Evolutionary conservation across 2,797 vertebrate genomes (phyloP), one percentile per base, ranked within the genome.

Genomic region (Anguilla megastoma): DNA sequence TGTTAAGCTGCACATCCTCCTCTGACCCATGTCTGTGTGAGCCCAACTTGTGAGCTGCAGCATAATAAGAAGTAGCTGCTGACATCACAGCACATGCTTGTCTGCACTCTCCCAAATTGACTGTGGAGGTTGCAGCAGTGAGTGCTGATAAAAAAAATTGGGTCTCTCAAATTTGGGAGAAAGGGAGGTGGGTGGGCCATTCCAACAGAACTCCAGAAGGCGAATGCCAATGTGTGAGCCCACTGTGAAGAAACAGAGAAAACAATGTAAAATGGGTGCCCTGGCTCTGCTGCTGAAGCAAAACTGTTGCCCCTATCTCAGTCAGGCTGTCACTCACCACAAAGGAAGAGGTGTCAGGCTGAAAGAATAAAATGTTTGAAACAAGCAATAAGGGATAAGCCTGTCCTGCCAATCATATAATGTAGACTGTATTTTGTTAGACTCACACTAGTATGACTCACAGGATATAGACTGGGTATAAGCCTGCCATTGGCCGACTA

Each of bases 211-310:
- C 9, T 52, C 0, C 36, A 41, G 36, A 41, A 86, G 41, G 9
- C 16, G 24, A 66, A 48, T 63, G 33, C 21, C 60, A 36, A 48
- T 86, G 36, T 45, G 36, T 69, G 30, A 12, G 21, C 10, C 18
- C 5, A 21, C 36, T 10, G 36, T 7, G 60, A 63, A 16, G 9
- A 69, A 66, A 8, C 66, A 18, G 5, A 8, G 60, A 54, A 74
- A 86, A 74, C 58, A 74, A 52, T 33, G 36, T 50, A 6, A 27
- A 86, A 85, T n/a, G 63, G 45, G 36, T 48, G 18, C 85, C 56
- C 56, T 36, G 58, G 45, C 12, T 24, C 41, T 71, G 33, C 36
- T 69, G n/a, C 30, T 86, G 85, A 45, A 50, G 66, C 54, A 36
- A 52, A 86, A 74, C 50, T 52, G 66, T 60, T 63, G 36, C 36